Base-by-base conservation (phyloP, 1,140 invertebrate species). In the Drosophila kohkoa region DNA sequence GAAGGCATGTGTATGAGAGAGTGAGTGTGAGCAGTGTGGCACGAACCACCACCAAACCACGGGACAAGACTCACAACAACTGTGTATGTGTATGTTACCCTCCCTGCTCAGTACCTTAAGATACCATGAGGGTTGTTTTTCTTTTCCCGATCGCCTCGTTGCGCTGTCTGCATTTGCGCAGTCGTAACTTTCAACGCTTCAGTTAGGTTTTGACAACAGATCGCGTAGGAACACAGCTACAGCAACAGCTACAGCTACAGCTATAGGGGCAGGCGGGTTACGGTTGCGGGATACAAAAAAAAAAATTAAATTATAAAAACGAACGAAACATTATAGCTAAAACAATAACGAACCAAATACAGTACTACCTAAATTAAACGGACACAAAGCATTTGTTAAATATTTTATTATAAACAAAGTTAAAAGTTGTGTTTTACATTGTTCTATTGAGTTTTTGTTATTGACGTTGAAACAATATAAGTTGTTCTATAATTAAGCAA, bases 141-240 rank as follows among this genome's bases (percentile, higher is more conserved):
- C 15, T 6, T 28, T 25, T 38, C 45, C 2, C 3, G 54, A 59
- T 46, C 48, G 55, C 13, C n/a, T 67, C 13, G 49, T 49, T 43
- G 57, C 13, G 45, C 48, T 74, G 80, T 64, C 57, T 85, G 66
- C 81, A 32, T 88, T 15, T 58, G 85, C 32, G 78, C 68, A 63
- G 69, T 13, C 55, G 43, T 64, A 51, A 15, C 55, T 67, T 54
- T 38, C 67, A 51, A 58, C 45, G 78, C 48, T 72, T 91, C 77
- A 91, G 90, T 91, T 90, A 91, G 86, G 90, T 85, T 88, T 91
- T 75, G 81, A 85, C 90, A 85, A 69, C 81, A 75, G 55, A 91
- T 88, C 90, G 90, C 72, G 77, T 80, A 91, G 90, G 90, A 85
- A 79, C 86, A 82, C 49, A 43, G 41, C 41, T 43, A 58, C 43